A percentile compares a stretch with the other conserved stretches of the same genome.
Conservation (phyloP, 2,888 invertebrate species). For the Amphimallon solstitiale region DNA sequence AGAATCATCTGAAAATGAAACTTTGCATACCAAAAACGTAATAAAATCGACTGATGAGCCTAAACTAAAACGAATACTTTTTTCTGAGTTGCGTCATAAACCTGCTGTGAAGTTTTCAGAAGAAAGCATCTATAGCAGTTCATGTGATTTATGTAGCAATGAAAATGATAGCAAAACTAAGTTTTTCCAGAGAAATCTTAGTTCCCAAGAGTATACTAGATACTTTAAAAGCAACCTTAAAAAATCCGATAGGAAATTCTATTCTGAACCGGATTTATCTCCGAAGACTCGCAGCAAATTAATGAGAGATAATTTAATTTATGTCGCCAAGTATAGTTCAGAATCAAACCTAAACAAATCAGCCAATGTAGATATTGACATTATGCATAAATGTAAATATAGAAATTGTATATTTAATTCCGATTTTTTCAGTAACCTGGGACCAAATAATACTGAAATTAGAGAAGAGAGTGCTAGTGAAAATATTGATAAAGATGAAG, state of each 20-base stretch:
- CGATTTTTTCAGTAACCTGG: constrained; percentile 61
- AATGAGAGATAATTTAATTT: constrained; percentile 37
- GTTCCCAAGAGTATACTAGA: constrained; percentile 32
- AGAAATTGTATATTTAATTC: constrained; percentile 63
- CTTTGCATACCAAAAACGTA: not conserved
- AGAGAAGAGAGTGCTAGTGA: constrained; percentile 53
- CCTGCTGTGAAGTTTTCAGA: constrained; percentile 13
- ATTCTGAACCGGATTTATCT: constrained; percentile 58
- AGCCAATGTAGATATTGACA: constrained; percentile 50
- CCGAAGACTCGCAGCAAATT: constrained; percentile 48
- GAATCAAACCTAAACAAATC: constrained; percentile 48
- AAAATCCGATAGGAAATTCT: constrained; percentile 50
- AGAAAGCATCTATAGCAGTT: constrained; percentile 2
- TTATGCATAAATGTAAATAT: constrained; percentile 61
- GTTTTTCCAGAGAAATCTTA: constrained; percentile 28
- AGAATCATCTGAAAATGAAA: not conserved
- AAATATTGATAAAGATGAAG: not conserved
- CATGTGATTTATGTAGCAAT: constrained; percentile 31
- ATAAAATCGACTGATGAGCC: constrained; percentile 9
- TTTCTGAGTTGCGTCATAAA: constrained; percentile 26
- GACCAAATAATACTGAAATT: constrained; percentile 61
- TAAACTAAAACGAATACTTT: constrained; percentile 14
- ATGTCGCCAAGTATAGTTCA: constrained; percentile 49
- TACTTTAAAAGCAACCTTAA: constrained; percentile 43
- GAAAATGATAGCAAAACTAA: not conserved